Evolutionary conservation across 2,113 vertebrate species (phyloP).

Genomic region (Gymnogyps californianus): DNA sequence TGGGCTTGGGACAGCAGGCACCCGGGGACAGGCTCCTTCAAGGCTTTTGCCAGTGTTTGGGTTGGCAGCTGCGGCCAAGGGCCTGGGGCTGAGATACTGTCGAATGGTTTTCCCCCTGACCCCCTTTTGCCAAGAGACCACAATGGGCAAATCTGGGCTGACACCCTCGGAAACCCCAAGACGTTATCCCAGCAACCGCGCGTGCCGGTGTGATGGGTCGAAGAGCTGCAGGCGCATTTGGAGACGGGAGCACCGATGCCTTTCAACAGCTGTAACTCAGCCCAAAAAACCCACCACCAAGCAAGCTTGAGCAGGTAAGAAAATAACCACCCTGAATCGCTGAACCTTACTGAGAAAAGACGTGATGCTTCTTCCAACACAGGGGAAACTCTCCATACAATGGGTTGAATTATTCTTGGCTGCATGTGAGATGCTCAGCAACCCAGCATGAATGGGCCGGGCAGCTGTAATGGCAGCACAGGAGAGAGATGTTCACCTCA

Average conservation of each 20-base stretch:
- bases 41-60: background rate
- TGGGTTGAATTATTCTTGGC: background rate
- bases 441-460: accelerated
- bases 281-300: background rate
- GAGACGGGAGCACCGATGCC: background rate
- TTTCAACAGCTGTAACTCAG: background rate
- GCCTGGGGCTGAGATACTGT: background rate
- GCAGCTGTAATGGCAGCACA: background rate
- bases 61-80: background rate
- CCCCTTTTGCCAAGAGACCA: background rate
- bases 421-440: background rate
- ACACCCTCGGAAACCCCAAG: background rate
- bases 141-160: background rate
- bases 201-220: accelerated
- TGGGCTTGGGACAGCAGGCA: background rate
- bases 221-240: accelerated
- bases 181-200: background rate
- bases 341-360: background rate
- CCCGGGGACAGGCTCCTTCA: background rate
- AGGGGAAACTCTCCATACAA: accelerated
- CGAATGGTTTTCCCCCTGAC: background rate
- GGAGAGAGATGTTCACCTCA: background rate
- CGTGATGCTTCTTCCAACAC: background rate
- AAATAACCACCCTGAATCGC: background rate
- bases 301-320: background rate